Conservation (phyloP, 2,113 vertebrate species). For the Chrysochloris asiatica region DNA sequence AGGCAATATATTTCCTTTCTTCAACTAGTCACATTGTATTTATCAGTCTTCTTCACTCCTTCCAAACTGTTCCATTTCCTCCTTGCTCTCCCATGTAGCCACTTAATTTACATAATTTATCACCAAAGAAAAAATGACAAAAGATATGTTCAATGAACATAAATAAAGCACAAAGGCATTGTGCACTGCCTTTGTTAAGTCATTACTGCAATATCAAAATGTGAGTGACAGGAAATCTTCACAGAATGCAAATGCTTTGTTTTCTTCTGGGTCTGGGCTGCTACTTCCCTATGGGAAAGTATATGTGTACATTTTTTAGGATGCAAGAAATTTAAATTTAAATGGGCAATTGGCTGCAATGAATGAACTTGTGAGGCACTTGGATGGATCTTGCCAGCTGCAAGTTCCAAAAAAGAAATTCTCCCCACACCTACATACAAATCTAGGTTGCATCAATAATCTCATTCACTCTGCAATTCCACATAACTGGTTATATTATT, state of each 20-base stretch:
- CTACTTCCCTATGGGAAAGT: background rate
- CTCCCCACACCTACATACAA: background rate
- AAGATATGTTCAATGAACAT: background rate
- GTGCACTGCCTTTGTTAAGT: background rate
- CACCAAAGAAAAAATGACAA: conserved; percentile 14
- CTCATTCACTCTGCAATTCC: background rate
- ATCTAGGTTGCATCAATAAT: background rate
- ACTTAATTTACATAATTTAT: conserved; percentile 43
- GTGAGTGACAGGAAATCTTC: background rate
- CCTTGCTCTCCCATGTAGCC: conserved; percentile 29
- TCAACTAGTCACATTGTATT: background rate
- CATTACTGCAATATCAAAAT: background rate
- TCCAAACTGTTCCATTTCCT: conserved; percentile 41
- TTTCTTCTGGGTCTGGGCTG: background rate
- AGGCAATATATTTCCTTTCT: conserved; percentile 39
- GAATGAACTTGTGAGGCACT: background rate
- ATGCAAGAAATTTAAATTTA: conserved; percentile 5
- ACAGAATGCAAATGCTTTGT: conserved; percentile 2
- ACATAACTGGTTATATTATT: background rate
- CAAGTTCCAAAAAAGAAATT: background rate
- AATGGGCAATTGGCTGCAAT: background rate
- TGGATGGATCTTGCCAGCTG: background rate
- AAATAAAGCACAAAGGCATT: background rate
- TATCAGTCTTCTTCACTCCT: conserved; percentile 18
- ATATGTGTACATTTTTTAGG: background rate